Base-by-base conservation (phyloP, 2,888 invertebrate species). In the Azorinus chamasolen region DNA sequence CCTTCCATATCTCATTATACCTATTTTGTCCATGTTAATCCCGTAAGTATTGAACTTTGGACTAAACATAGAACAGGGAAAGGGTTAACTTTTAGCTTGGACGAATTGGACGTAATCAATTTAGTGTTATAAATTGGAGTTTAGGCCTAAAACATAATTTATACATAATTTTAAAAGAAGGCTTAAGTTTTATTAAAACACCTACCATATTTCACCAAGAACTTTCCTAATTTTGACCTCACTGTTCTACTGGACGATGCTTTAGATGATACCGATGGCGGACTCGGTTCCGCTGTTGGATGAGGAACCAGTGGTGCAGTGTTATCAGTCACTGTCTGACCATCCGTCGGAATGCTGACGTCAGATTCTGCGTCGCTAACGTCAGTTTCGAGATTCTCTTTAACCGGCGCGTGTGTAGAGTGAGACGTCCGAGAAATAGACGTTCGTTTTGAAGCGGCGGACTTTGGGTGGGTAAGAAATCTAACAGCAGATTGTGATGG, bases 151-250 rank as follows among this genome's bases (percentile, higher is more conserved):
- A 3, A 48, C 2, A 48, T 12, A 48, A 18, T 48, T 18, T 20
- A 1, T 20, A 8, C 2, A 2, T 27, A 8, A 3, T 27, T 3
- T 22, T 16, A 53, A 5, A 53, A 2, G 39, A 14, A 10, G 10
- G 14, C 6, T 53, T 53, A 20, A 5, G 39, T 16, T 8, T 18
- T 5, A 41, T 61, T 6, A 32, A 32, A 32, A 32, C 32, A 6
- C 32, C 32, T 66, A 77, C 80, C 80, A 43, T 73, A 80, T 70
- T 80, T 80, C 1, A 80, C 70, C 20, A 80, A 63, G 43, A 76
- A 80, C 10, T 70, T 73, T 43, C 80, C 80, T 3, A 69, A 45
- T 51, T 64, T 76, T 14, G 58, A 41, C 20, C 73, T 59, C 50
- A 62, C 51, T 10, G 69, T 69, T 16, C 41, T 53, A 39, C 27